A percentile compares a stretch with the other conserved stretches of the same genome.
Evolutionary conservation across 2,888 invertebrate genomes (phyloP).

Genomic region (Nephrotoma appendiculata): DNA sequence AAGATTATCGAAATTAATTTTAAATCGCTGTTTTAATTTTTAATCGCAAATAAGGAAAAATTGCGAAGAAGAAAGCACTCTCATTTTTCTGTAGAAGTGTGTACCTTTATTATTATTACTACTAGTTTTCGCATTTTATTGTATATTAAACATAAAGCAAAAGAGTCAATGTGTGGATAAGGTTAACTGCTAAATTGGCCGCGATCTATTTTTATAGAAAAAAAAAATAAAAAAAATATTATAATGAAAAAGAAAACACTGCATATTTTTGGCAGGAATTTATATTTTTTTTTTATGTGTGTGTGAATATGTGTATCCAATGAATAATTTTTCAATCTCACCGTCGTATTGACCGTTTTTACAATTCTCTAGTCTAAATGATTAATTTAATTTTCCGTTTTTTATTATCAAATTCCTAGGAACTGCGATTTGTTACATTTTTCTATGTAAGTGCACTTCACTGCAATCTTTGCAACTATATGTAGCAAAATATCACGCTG

Average conservation of each 20-base stretch:
- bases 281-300: neutral
- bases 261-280: conserved; percentile 3
- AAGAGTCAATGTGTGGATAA: neutral
- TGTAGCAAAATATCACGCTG: no score
- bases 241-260: neutral
- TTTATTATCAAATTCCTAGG: neutral
- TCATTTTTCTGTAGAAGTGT: neutral
- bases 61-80: neutral
- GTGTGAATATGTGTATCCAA: neutral
- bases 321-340: neutral
- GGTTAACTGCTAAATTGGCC: conserved; percentile 3
- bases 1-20: neutral
- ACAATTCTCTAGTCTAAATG: neutral
- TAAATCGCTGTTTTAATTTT: neutral
- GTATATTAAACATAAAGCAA: neutral
- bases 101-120: neutral
- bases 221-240: neutral
- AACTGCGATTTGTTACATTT: neutral
- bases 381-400: neutral
- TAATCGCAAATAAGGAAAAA: neutral
- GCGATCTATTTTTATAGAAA: conserved; percentile 1
- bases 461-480: no score
- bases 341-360: neutral
- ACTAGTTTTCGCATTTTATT: neutral
- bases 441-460: neutral